Conservation (phyloP, 2,888 invertebrate species). For the Halictus quadricinctus region DNA sequence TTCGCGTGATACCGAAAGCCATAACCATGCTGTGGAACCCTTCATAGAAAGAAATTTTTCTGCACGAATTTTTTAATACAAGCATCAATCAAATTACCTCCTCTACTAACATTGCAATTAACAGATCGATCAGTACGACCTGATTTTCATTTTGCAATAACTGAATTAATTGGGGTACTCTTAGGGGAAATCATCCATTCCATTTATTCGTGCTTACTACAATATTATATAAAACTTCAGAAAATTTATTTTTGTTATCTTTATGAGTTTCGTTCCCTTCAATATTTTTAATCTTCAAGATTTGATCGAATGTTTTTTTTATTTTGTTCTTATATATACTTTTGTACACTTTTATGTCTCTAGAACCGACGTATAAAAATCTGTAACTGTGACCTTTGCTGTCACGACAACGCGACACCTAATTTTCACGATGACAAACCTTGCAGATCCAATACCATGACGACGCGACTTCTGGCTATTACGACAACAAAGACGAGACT, state of each 20-base stretch:
- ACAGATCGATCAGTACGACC: no score
- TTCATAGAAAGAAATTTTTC: background rate
- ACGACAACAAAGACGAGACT: background rate
- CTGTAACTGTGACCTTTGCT: background rate
- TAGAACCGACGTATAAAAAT: background rate
- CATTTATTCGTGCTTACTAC: background rate
- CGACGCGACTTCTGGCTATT: background rate
- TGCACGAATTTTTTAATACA: background rate
- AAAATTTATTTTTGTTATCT: no score
- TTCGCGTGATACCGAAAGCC: constrained; percentile 1
- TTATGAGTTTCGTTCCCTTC: no score
- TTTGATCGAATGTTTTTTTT: background rate
- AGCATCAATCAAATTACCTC: background rate
- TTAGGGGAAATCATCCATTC: background rate
- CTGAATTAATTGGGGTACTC: background rate
- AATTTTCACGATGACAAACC: background rate
- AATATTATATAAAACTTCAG: no score
- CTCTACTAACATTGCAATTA: background rate
- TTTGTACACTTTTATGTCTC: background rate
- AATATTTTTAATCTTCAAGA: no score
- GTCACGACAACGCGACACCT: background rate
- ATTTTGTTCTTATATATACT: background rate
- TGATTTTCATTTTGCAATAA: background rate
- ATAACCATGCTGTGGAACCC: background rate
- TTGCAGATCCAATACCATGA: background rate